These are phyloP conservation scores for Meleagris gallopavo DNA, from an alignment of 2,113 vertebrate species.

Conservation along the genomic window DNA sequence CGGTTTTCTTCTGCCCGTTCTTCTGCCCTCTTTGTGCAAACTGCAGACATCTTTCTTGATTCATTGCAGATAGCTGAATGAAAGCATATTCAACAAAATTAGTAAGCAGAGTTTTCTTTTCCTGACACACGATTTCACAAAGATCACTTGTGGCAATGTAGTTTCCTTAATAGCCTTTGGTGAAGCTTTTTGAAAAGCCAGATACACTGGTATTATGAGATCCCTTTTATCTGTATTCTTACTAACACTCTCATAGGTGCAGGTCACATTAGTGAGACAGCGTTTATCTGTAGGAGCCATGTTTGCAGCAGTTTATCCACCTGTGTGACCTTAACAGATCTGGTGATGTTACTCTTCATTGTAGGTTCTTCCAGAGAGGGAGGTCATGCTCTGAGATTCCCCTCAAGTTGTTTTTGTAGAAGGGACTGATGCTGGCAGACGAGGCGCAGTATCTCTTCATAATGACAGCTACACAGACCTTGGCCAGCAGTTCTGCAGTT, in stretches of 20 bases:
- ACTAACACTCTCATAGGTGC: not conserved
- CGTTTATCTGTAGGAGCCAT: not conserved
- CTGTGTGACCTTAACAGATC: not conserved
- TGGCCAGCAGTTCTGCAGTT: not conserved
- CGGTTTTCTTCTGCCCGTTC: not conserved
- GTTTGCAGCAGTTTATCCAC: not conserved
- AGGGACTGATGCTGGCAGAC: not conserved
- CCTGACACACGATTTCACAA: not conserved
- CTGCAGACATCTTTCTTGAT: not conserved
- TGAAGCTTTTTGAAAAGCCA: not conserved
- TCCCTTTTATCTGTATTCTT: not conserved
- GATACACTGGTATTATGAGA: fast-evolving
- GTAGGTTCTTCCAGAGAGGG: not conserved
- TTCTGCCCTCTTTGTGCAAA: not conserved
- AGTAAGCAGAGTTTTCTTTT: not conserved
- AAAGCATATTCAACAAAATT: not conserved
- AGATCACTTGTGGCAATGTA: not conserved
- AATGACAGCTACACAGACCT: not conserved
- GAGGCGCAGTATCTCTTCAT: not conserved
- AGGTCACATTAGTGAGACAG: not conserved
- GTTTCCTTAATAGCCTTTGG: not conserved
- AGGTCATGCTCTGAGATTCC: not conserved
- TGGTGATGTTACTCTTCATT: not conserved
- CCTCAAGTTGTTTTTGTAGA: not conserved
- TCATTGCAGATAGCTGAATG: not conserved